A percentile compares a stretch with the other conserved stretches of the same genome.
Conservation (phyloP, 2,797 vertebrate genomes). For the Oceanodroma leucorhoa region DNA sequence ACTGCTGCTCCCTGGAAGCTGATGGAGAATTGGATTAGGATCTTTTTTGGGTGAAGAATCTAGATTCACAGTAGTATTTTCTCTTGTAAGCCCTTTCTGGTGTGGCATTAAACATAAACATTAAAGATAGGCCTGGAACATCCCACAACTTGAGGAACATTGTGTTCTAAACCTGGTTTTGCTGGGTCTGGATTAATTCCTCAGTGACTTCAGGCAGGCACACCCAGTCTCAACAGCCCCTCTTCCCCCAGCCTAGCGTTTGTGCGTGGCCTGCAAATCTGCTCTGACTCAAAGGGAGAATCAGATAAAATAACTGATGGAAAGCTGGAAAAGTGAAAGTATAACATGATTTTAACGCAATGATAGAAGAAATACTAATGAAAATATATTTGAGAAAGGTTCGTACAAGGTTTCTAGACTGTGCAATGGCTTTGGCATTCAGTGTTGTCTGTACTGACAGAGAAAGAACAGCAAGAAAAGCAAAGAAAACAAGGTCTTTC, state of each 20-base stretch:
- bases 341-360: not conserved
- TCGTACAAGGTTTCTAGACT: rapidly evolving
- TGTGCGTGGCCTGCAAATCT: not conserved
- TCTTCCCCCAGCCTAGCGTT: not conserved
- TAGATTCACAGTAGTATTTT: not conserved
- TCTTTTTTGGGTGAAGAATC: not conserved
- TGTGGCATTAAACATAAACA: not conserved
- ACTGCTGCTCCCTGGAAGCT: not conserved
- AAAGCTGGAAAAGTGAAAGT: not conserved
- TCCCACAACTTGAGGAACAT: not conserved
- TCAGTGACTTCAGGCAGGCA: not conserved
- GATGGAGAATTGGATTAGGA: not conserved
- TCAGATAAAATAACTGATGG: not conserved
- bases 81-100: not conserved
- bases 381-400: not conserved
- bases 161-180: not conserved
- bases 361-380: not conserved
- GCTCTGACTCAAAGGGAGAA: not conserved
- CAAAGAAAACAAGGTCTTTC: not conserved
- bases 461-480: not conserved
- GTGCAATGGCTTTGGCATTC: not conserved
- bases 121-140: not conserved
- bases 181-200: not conserved
- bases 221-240: not conserved
- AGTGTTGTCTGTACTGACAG: not conserved